These are phyloP conservation scores for Triplophysa yarkandensis DNA, from an alignment of 2,797 vertebrate genomes.

Conservation along the genomic window DNA sequence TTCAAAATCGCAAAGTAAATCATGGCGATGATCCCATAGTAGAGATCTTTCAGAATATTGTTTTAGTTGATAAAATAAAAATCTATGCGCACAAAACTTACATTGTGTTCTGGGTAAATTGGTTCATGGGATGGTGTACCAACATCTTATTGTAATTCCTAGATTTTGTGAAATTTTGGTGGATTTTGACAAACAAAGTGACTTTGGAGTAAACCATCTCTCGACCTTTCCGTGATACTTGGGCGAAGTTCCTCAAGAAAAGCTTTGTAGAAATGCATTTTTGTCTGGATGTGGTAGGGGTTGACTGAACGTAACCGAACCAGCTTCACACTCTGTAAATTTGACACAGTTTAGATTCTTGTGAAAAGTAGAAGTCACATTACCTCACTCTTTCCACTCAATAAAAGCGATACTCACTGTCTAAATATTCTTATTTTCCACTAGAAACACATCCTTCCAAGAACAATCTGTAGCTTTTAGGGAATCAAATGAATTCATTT, in stretches of 20 bases:
- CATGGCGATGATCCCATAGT: too few relatives aligned
- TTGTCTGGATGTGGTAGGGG: conserved; percentile 15
- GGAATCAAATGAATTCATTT: neutral
- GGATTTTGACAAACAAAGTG: too few relatives aligned
- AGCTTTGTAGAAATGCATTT: neutral
- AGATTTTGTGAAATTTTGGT: neutral
- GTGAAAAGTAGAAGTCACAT: conserved; percentile 64
- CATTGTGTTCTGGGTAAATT: too few relatives aligned
- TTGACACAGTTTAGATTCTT: conserved; percentile 51
- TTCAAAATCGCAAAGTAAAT: too few relatives aligned
- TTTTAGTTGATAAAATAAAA: too few relatives aligned
- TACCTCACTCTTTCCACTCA: conserved; percentile 78
- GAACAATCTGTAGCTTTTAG: neutral
- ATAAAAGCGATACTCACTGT: conserved; percentile 26
- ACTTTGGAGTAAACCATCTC: too few relatives aligned
- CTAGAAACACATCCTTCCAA: conserved; percentile 25
- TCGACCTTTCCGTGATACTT: too few relatives aligned
- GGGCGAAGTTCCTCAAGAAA: neutral
- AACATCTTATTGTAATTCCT: neutral
- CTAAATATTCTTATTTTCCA: conserved; percentile 66
- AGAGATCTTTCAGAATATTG: too few relatives aligned
- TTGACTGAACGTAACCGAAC: conserved; percentile 25
- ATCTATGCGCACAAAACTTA: too few relatives aligned
- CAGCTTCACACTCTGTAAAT: conserved; percentile 25
- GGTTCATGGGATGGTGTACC: too few relatives aligned